Evolutionary conservation across 2,113 vertebrate species (phyloP).

Genomic region (Poeciliopsis turrubarensis): DNA sequence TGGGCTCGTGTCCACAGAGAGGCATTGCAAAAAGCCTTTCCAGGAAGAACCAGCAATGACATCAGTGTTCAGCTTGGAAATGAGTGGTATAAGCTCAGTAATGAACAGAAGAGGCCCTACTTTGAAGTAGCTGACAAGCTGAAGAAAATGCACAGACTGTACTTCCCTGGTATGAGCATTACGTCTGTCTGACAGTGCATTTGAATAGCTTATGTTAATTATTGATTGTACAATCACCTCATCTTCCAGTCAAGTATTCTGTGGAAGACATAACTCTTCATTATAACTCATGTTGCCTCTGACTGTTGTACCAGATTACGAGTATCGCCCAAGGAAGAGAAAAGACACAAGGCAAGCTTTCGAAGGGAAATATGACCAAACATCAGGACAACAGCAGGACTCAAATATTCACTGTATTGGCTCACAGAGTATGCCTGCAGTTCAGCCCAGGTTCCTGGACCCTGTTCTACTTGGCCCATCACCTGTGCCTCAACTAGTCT

Average conservation of each 20-base stretch:
- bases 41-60: slow-evolving; percentile 72
- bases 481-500: slow-evolving; percentile 51
- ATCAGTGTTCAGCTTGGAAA: slow-evolving; percentile 83
- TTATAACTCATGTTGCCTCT: not conserved
- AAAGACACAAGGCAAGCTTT: not conserved
- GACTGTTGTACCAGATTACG: slow-evolving; percentile 25
- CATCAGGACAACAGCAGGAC: not conserved
- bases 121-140: slow-evolving; percentile 84
- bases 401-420: not conserved
- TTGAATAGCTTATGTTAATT: not conserved
- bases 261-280: not conserved
- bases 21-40: slow-evolving; percentile 78
- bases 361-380: not conserved
- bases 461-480: slow-evolving; percentile 43
- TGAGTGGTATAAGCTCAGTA: slow-evolving; percentile 87
- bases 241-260: not conserved
- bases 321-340: slow-evolving; percentile 6
- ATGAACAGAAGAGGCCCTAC: slow-evolving; percentile 87
- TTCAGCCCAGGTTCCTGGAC: slow-evolving; percentile 56
- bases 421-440: slow-evolving; percentile 64
- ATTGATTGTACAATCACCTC: not conserved
- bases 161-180: slow-evolving; percentile 83
- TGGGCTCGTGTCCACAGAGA: slow-evolving; percentile 84
- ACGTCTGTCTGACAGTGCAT: not conserved
- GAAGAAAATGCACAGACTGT: slow-evolving; percentile 81